Conservation (phyloP, 2,113 vertebrate genomes). For the Sorex fumeus region DNA sequence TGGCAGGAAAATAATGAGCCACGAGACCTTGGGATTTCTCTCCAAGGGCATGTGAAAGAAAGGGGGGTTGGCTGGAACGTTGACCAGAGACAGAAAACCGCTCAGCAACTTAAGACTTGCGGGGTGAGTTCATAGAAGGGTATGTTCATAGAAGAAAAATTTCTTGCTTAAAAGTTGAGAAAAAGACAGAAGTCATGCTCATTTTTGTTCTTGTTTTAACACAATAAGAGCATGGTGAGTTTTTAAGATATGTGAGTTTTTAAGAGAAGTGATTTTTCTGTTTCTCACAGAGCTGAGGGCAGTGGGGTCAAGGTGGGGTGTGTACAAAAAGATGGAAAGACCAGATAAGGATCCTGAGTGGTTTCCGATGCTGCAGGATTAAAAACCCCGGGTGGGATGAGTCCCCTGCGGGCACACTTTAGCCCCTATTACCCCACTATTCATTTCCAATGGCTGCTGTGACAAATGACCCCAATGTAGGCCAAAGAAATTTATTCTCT, state of each 20-base stretch:
- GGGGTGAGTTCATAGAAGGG: background rate
- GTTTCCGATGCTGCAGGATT: background rate
- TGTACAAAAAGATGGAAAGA: background rate
- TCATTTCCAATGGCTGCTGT: background rate
- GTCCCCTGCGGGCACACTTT: background rate
- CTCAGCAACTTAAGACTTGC: background rate
- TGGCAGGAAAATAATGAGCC: background rate
- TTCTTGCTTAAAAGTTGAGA: slow-evolving; percentile 50
- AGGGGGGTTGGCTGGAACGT: background rate
- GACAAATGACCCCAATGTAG: background rate
- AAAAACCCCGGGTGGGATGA: background rate
- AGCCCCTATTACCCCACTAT: background rate
- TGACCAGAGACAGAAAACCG: background rate
- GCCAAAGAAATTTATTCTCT: background rate
- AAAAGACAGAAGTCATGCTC: background rate
- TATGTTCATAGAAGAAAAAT: background rate
- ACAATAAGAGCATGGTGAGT: slow-evolving; percentile 4
- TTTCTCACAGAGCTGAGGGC: background rate
- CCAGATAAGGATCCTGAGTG: background rate
- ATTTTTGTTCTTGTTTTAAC: background rate
- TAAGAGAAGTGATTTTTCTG: slow-evolving; percentile 35
- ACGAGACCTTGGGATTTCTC: background rate
- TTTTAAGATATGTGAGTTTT: slow-evolving; percentile 21
- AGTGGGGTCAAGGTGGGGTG: background rate
- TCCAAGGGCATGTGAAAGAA: slow-evolving; percentile 19